A percentile compares a stretch with the other conserved stretches of the same genome.
Evolutionary conservation across 2,797 vertebrate genomes (phyloP).

Genomic region (Adrianichthys oophorus): DNA sequence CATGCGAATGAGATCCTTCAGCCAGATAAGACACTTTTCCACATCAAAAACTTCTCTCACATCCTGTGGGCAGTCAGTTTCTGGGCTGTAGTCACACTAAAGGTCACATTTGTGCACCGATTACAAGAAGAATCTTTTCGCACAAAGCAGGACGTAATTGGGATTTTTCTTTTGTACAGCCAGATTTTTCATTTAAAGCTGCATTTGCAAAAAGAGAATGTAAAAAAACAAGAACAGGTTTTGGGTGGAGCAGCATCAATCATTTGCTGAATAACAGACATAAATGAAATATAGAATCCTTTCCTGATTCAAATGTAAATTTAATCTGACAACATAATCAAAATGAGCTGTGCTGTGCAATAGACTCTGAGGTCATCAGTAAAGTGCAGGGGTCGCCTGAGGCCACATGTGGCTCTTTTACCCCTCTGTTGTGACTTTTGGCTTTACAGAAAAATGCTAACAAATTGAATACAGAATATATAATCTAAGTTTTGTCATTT

Average conservation of each 20-base stretch:
- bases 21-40: conserved; percentile 65
- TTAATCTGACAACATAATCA: too few relatives aligned
- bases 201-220: conserved; percentile 7
- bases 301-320: too few relatives aligned
- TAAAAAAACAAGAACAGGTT: not conserved
- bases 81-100: conserved; percentile 67
- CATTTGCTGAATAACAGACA: not conserved
- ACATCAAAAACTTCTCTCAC: conserved; percentile 59
- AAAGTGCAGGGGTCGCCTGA: too few relatives aligned
- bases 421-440: too few relatives aligned
- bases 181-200: conserved; percentile 12
- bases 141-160: conserved; percentile 37
- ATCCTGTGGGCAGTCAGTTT: conserved; percentile 57
- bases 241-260: not conserved
- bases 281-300: too few relatives aligned
- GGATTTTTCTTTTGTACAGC: conserved; percentile 46
- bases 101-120: conserved; percentile 73
- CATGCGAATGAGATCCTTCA: conserved; percentile 51
- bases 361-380: too few relatives aligned
- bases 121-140: conserved; percentile 60
- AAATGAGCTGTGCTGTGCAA: too few relatives aligned
- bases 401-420: too few relatives aligned
- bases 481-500: too few relatives aligned
- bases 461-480: too few relatives aligned
- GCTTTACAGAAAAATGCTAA: too few relatives aligned